phyloP scores from a whole-genome alignment of 2,888 invertebrate genomes.

The Tenthredo scrophulariae region DNA sequence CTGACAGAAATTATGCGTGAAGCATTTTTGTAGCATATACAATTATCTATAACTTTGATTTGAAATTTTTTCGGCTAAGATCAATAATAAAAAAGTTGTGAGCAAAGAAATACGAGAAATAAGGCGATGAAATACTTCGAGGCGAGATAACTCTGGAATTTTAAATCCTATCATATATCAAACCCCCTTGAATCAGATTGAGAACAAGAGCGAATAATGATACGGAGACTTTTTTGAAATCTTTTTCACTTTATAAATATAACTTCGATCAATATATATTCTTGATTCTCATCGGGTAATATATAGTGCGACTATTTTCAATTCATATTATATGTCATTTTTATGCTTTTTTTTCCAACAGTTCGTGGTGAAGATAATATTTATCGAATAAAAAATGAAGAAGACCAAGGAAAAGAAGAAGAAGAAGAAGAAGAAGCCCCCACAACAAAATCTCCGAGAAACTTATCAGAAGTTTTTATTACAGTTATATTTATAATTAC shows the following conservation, averaged over 20 bases:
- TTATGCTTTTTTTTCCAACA: neutral
- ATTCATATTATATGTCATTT: neutral
- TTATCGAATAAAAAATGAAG: neutral
- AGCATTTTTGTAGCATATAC: no score
- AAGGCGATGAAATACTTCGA: no score
- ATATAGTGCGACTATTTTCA: neutral
- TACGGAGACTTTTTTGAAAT: neutral
- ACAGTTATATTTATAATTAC: neutral
- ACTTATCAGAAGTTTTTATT: neutral
- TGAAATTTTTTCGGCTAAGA: no score
- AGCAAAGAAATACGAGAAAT: no score
- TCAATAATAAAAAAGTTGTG: no score
- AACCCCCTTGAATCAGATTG: neutral
- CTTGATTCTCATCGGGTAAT: no score
- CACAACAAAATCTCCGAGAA: neutral
- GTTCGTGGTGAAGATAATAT: slow-evolving; percentile 12
- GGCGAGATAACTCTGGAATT: no score
- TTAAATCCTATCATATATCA: no score
- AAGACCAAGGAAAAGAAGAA: neutral
- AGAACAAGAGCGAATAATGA: neutral
- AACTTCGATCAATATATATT: neutral
- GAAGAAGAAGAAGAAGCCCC: neutral
- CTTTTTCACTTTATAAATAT: neutral
- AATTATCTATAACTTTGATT: no score
- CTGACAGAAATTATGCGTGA: no score